Base-by-base conservation (phyloP, 2,888 invertebrate species). In the Drosophila multiciliata region DNA sequence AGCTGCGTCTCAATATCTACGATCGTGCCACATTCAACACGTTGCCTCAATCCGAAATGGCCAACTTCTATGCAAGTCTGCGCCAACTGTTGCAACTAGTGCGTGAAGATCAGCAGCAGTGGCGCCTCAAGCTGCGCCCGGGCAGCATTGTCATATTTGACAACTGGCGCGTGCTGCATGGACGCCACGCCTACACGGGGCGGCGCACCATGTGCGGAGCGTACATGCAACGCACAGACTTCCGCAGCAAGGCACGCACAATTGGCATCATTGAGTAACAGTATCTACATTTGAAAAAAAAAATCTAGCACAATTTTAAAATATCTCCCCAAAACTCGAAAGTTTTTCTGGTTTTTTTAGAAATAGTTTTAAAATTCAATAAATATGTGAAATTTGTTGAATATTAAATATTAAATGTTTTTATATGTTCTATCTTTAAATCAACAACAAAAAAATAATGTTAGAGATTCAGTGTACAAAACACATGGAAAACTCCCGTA, bases 161-260 rank as follows among this genome's bases (percentile, higher is more conserved):
- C 89, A 97, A 97, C 93, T 97, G 96, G 95, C 94, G 97, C 62
- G 94, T 97, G 1, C 92, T 97, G 2, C 97, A 97, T 83, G 97
- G 97, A 0, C 94, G 97, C 55, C 94, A 94, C 1, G 94, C 94
- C 0, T 97, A 96, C 89, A 94, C 94, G 0, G 97, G 97, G 0
- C 93, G 92, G 9, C 94, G 97, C 48, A 93, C 94, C 26, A 93
- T 97, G 86, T 94, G 94, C 60, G 97, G 97, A 0, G 95, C 96
- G 79, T 97, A 97, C 92, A 94, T 97, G 36, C 93, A 95, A 8
- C 94, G 96, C 54, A 95, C 96, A 66, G 96, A 96, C 91, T 96
- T 95, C 93, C 90, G 95, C 58, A 95, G 96, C 83, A 94, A 93
- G 84, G 96, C 96, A 0, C 91, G 95, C 26, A 83, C 91, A 1